Percentiles rank a stretch among this genome's conserved stretches.
Conservation (phyloP, 1,140 invertebrate genomes). For the Bombus turneri region DNA sequence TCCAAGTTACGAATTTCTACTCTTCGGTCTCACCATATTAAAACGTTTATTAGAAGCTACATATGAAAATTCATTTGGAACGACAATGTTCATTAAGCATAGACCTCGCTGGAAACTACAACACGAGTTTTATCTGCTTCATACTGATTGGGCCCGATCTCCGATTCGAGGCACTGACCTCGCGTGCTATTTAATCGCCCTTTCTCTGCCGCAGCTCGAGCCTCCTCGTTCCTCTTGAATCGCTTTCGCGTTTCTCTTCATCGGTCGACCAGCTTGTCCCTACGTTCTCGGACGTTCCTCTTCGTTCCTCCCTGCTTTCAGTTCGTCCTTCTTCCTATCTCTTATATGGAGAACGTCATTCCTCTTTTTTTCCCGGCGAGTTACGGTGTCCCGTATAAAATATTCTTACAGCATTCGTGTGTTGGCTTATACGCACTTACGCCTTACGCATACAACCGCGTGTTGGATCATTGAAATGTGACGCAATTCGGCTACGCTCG, state of each 20-base stretch:
- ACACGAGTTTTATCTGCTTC: constrained; percentile 57
- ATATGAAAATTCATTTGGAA: constrained; percentile 24
- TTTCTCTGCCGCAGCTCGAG: constrained; percentile 49
- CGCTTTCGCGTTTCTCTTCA: constrained; percentile 36
- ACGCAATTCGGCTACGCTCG: constrained; percentile 52
- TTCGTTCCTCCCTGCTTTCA: constrained; percentile 41
- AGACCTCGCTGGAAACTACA: constrained; percentile 32
- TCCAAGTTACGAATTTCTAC: not conserved
- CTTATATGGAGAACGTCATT: constrained; percentile 13
- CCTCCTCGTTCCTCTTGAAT: constrained; percentile 29
- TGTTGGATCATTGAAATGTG: constrained; percentile 42
- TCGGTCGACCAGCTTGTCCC: constrained; percentile 21
- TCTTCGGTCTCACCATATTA: not conserved
- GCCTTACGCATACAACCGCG: not conserved
- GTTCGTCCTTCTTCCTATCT: constrained; percentile 24
- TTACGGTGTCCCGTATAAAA: constrained; percentile 40
- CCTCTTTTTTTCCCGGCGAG: constrained; percentile 5
- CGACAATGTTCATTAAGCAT: constrained; percentile 29
- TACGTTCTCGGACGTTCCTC: constrained; percentile 36
- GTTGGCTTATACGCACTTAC: not conserved
- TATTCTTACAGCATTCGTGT: constrained; percentile 15
- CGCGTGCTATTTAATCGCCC: constrained; percentile 80
- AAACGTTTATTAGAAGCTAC: not conserved
- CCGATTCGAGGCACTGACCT: constrained; percentile 81
- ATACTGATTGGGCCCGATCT: constrained; percentile 77